phyloP scores from a whole-genome alignment of 2,888 invertebrate genomes.

The Xestia xanthographa region DNA sequence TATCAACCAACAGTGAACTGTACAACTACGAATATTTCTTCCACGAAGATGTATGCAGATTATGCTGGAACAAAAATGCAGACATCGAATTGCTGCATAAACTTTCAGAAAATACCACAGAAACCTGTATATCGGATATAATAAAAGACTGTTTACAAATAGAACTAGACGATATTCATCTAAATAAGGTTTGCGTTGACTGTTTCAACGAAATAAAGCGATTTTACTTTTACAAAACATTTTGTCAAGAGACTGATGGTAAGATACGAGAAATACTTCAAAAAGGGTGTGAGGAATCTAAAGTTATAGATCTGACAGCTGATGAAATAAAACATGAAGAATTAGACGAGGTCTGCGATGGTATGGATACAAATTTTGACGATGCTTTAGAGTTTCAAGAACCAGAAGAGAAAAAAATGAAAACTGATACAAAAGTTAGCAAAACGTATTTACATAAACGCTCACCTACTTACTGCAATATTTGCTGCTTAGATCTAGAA shows the following conservation, averaged over 20 bases:
- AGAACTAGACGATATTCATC: constrained; percentile 70
- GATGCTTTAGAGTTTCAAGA: constrained; percentile 41
- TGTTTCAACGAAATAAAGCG: constrained; percentile 78
- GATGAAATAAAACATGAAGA: constrained; percentile 53
- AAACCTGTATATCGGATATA: constrained; percentile 70
- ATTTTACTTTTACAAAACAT: constrained; percentile 80
- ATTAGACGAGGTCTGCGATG: constrained; percentile 41
- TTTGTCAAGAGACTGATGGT: constrained; percentile 77
- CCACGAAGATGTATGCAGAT: constrained; percentile 80
- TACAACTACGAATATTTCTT: constrained; percentile 82
- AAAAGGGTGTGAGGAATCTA: constrained; percentile 45
- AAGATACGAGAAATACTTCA: constrained; percentile 74
- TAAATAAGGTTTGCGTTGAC: constrained; percentile 77
- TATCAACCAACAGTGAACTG: constrained; percentile 65
- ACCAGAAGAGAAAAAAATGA: constrained; percentile 38
- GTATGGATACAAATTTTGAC: constrained; percentile 43
- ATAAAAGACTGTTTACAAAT: constrained; percentile 80
- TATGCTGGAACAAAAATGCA: constrained; percentile 81
- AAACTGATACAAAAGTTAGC: constrained; percentile 60
- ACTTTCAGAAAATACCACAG: constrained; percentile 54
- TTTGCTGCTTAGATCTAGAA: constrained; percentile 78
- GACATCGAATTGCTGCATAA: constrained; percentile 68
- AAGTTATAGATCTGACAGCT: constrained; percentile 45
- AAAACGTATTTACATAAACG: constrained; percentile 71
- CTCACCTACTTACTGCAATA: constrained; percentile 78